A percentile compares a stretch with the other conserved stretches of the same genome.
These are phyloP conservation scores for Philopedon plagiatum DNA, from an alignment of 2,888 invertebrate species.

Conservation along the genomic window DNA sequence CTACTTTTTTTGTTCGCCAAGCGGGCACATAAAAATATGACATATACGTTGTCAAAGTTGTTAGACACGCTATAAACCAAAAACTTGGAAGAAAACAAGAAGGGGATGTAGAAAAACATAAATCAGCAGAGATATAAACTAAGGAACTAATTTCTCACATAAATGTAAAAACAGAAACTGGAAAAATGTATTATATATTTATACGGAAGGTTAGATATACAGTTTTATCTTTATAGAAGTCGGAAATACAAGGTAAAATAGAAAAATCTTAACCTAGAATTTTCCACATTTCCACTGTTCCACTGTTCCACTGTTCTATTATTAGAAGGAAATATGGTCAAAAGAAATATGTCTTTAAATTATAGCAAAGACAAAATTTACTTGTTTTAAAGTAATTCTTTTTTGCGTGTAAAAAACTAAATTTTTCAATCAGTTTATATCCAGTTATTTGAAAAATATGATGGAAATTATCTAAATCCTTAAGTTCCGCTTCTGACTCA, in stretches of 20 bases:
- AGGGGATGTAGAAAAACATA: slow-evolving; percentile 22
- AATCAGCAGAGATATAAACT: slow-evolving; percentile 19
- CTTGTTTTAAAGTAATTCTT: no score
- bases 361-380: no score
- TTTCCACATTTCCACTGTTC: no score
- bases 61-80: slow-evolving; percentile 13
- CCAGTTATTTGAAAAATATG: background rate
- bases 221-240: background rate
- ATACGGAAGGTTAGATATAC: background rate
- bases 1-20: background rate
- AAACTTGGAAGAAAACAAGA: slow-evolving; percentile 20
- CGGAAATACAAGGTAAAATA: background rate
- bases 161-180: slow-evolving; percentile 14
- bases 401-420: no score
- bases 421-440: no score
- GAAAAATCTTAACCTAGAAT: background rate
- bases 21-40: slow-evolving; percentile 12
- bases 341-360: no score
- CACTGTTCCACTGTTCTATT: no score
- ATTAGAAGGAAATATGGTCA: no score
- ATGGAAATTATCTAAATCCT: background rate
- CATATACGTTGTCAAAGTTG: slow-evolving; percentile 19
- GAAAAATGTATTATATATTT: background rate
- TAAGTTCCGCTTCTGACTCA: slow-evolving; percentile 19
- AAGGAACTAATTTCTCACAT: slow-evolving; percentile 24